A percentile compares a stretch with the other conserved stretches of the same genome.
These are phyloP conservation scores for Brachyrhaphis roseni DNA, from an alignment of 2,797 vertebrate species.

Conservation along the genomic window DNA sequence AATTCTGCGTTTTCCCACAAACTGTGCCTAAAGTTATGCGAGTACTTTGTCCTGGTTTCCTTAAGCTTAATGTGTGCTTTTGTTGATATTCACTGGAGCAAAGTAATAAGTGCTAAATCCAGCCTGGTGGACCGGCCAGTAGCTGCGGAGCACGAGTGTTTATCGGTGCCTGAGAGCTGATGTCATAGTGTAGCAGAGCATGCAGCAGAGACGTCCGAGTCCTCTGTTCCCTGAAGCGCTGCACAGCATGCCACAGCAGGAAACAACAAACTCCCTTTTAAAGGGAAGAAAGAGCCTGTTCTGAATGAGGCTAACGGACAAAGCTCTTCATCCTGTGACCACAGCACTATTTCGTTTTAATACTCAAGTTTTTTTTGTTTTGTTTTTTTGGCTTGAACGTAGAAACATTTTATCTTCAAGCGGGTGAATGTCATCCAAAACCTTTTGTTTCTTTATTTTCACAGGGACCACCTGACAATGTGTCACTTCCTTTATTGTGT, in stretches of 20 bases:
- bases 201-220: slow-evolving; percentile 31
- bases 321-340: background rate
- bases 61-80: slow-evolving; percentile 18
- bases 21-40: slow-evolving; percentile 1
- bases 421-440: slow-evolving; percentile 4
- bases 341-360: background rate
- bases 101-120: slow-evolving; percentile 31
- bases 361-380: background rate
- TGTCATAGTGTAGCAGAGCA: slow-evolving; percentile 50
- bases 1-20: background rate
- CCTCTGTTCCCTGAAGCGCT: slow-evolving; percentile 19
- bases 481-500: background rate
- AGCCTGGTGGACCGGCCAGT: slow-evolving; percentile 45
- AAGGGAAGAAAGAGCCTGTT: background rate
- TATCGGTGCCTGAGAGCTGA: slow-evolving; percentile 64
- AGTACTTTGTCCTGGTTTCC: slow-evolving; percentile 13
- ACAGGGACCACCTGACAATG: background rate
- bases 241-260: slow-evolving; percentile 1
- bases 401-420: slow-evolving; percentile 7
- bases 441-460: slow-evolving; percentile 5
- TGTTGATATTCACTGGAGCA: slow-evolving; percentile 34
- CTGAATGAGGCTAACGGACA: background rate
- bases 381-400: background rate
- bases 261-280: background rate
- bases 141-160: slow-evolving; percentile 52